Percentiles rank a stretch among this genome's conserved stretches.
Evolutionary conservation across 2,797 vertebrate species (phyloP).

Genomic region (Catharus ustulatus): DNA sequence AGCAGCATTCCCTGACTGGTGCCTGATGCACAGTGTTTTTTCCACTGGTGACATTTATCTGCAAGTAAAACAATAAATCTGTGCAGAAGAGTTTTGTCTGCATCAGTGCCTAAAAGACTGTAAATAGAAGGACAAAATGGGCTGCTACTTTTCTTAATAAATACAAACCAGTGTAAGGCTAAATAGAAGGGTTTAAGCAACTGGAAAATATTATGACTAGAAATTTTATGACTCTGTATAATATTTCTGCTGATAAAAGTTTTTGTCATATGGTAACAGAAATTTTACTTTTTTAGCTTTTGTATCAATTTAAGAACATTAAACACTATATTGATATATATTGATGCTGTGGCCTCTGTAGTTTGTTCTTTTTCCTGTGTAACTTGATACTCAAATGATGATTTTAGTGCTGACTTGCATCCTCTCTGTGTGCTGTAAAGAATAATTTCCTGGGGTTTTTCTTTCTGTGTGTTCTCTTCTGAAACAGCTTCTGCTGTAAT

Average conservation of each 20-base stretch:
- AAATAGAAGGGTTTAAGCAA: not conserved
- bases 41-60: not conserved
- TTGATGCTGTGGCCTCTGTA: not conserved
- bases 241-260: not conserved
- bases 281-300: not conserved
- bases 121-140: not conserved
- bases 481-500: not conserved
- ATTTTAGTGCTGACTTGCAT: not conserved
- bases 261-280: not conserved
- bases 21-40: not conserved
- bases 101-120: not conserved
- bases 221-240: not conserved
- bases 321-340: conserved; percentile 36
- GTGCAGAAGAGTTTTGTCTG: not conserved
- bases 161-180: not conserved
- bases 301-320: not conserved
- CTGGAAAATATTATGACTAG: not conserved
- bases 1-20: not conserved
- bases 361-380: not conserved
- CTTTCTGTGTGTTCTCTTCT: not conserved
- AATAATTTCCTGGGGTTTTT: not conserved
- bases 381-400: accelerated
- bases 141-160: conserved; percentile 5
- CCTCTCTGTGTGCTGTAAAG: not conserved
- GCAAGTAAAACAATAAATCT: not conserved